phyloP scores from a whole-genome alignment of 2,888 invertebrate genomes.

The Unio delphinus region DNA sequence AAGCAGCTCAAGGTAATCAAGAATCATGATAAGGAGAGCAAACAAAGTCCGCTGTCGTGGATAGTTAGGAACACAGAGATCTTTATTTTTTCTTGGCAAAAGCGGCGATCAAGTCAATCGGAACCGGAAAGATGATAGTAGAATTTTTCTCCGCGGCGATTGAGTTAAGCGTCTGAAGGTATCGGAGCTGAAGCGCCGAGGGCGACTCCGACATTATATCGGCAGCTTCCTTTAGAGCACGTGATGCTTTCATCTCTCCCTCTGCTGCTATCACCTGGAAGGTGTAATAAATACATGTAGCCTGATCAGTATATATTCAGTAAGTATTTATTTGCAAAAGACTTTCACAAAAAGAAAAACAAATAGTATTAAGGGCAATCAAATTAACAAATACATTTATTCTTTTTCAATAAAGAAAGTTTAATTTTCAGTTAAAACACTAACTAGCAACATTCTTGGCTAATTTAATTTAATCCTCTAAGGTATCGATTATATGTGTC shows the following conservation, averaged over 20 bases:
- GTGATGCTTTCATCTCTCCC: constrained; percentile 77
- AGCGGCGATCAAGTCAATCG: constrained; percentile 50
- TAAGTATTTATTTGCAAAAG: not conserved
- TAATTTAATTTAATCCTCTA: no score
- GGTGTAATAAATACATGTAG: not conserved
- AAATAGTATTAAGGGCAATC: no score
- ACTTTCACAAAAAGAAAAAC: no score
- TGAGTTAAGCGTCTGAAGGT: constrained; percentile 67
- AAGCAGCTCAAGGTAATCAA: no score
- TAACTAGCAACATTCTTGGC: no score
- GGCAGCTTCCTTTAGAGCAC: constrained; percentile 88
- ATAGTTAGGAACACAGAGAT: no score
- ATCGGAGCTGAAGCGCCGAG: constrained; percentile 79
- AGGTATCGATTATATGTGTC: no score
- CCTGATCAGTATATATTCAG: not conserved
- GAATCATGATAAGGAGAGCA: no score
- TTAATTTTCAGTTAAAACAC: no score
- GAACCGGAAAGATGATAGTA: constrained; percentile 68
- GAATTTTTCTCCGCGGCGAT: constrained; percentile 69
- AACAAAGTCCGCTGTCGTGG: no score
- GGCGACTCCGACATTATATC: constrained; percentile 88
- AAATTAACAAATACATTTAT: no score
- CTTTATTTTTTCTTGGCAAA: not conserved
- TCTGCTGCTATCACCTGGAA: constrained; percentile 73
- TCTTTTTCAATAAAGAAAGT: no score